phyloP scores from a whole-genome alignment of 2,888 invertebrate genomes.

The Rosalia funebris region DNA sequence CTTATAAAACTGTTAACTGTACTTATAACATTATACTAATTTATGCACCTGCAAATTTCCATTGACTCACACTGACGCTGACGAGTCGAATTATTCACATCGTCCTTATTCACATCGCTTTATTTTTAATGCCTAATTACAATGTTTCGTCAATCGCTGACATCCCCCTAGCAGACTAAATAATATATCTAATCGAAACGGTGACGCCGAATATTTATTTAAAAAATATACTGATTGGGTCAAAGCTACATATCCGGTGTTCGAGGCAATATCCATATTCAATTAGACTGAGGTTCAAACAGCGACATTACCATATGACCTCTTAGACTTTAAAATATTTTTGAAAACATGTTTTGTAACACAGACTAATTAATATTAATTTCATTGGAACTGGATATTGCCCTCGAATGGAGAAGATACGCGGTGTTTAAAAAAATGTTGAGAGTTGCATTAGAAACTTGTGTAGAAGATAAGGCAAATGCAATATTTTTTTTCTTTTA shows the following conservation, averaged over 20 bases:
- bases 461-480: too few relatives aligned
- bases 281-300: conserved; percentile 34
- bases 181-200: background rate
- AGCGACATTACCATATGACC: conserved; percentile 23
- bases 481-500: too few relatives aligned
- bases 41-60: too few relatives aligned
- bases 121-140: too few relatives aligned
- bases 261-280: conserved; percentile 37
- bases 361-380: conserved; percentile 12
- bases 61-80: too few relatives aligned
- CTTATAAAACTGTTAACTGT: too few relatives aligned
- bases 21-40: too few relatives aligned
- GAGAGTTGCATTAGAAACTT: too few relatives aligned
- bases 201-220: conserved; percentile 17
- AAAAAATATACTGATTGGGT: conserved; percentile 21
- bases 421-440: too few relatives aligned
- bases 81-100: too few relatives aligned
- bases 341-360: conserved; percentile 20
- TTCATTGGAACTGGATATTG: background rate
- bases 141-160: background rate
- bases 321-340: conserved; percentile 12
- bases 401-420: background rate
- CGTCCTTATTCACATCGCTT: too few relatives aligned
- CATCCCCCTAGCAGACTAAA: background rate
- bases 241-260: conserved; percentile 27